Evolutionary conservation across 1,140 invertebrate species (phyloP), one percentile per base, ranked within the genome.

Genomic region (Delia radicum): DNA sequence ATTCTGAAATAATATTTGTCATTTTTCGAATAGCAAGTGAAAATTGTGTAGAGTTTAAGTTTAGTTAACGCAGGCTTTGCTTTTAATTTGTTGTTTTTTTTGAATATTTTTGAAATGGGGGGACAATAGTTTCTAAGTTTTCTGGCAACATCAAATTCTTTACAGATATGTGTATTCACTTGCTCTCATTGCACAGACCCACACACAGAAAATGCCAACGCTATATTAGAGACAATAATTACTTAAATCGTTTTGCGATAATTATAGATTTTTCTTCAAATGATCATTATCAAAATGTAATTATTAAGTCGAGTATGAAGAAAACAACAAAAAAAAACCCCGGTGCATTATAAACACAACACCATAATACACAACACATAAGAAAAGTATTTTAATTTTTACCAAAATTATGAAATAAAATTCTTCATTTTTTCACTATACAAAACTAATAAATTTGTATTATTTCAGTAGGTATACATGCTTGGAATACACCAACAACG

Each of bases 211-310:
- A 55, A 69, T 69, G 31, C 65, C 65, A 69, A 69, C 65, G 65
- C 65, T 69, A 21, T 69, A 31, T 69, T 37, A 33, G 29, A 48
- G 24, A 73, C 27, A 73, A 73, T 73, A 55, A 73, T 73, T 42
- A 61, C 28, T 73, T 48, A 73, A 55, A 55, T 73, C 29, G 48
- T 73, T 73, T 73, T 55, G 42, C 37, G 55, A 74, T 78, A 78
- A 78, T 78, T 78, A 77, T 77, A 75, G 76, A 75, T 55, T 77
- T 65, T 42, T 69, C 13, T 15, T 31, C 8, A 46, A 78, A 85
- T 85, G 83, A 81, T 85, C 83, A 85, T 85, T 83, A 83, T 55
- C 48, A 78, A 76, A n/a, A 73, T 76, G 31, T 74, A 74, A 37
- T 74, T 18, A 71, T 65, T 75, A 65, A 33, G 5, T 29, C 28